Base-by-base conservation (phyloP, 2,113 vertebrate genomes). In the Dipodomys ordii region DNA sequence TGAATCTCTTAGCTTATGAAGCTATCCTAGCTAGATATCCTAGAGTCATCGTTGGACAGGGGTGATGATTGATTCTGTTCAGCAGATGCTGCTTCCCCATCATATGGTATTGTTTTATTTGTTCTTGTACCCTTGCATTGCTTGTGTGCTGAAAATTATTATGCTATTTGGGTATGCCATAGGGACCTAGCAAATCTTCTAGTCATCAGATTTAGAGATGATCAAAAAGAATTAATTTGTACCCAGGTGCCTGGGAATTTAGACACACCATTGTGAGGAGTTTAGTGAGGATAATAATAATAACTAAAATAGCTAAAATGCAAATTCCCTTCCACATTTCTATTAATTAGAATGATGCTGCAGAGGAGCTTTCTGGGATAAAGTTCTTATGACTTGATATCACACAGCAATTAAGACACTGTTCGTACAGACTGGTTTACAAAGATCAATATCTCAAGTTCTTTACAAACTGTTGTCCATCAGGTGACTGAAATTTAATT, bases 91-190 rank as follows among this genome's bases (percentile, higher is more conserved):
- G 62, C 44, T 35, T 35, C 20, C 35, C 6, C n/a, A 69, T 88
- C 20, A 25, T n/a, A 69, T 25, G 67, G 7, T 28, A 89, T 79
- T 64, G 39, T 65, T 91, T 73, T 78, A 86, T 91, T 91, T 64
- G 25, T 89, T 86, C 67, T 69, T 69, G 2, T 18, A 83, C 11
- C 20, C 6, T 22, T 71, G 20, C 60, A 67, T 71, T 94, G 49
- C 44, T 69, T 72, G 23, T 74, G 15, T 87, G 53, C 20, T 78
- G 64, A 8, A 82, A 73, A 53, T 77, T 90, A 74, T 82, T 94
- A 79, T 87, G 35, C 84, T 85, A n/a, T 84, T 81, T 82, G 57
- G 44, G 10, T 49, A 1, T 68, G 64, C 67, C 67, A 30, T 1
- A 22, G 67, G 49, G 39, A 89, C 83, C 27, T 10, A 88, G 49